A percentile compares a stretch with the other conserved stretches of the same genome.
These are phyloP conservation scores for Choloepus didactylus DNA, from an alignment of 2,797 vertebrate species.

Conservation along the genomic window DNA sequence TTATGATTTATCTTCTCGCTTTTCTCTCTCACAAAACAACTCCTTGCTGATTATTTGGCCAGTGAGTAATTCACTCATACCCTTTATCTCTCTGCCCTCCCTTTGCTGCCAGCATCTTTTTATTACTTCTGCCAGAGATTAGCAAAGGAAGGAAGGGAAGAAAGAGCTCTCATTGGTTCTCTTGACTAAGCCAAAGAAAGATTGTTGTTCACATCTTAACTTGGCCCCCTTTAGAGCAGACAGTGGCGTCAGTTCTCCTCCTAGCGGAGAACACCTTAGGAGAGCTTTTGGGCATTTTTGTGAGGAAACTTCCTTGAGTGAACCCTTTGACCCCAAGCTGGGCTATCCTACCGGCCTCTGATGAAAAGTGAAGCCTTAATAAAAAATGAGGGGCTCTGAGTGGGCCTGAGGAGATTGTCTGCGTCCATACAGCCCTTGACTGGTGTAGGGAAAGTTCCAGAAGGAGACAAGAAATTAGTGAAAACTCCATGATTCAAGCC, in stretches of 20 bases:
- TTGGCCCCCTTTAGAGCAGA: not conserved
- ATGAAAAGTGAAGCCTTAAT: not conserved
- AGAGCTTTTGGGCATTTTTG: not conserved
- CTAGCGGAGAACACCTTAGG: not conserved
- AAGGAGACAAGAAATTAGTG: not conserved
- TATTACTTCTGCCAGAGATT: slow-evolving; percentile 20
- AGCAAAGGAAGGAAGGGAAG: not conserved
- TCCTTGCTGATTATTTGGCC: not conserved
- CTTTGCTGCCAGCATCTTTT: not conserved
- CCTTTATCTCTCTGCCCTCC: not conserved
- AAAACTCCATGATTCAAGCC: not conserved
- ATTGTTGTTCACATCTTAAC: not conserved
- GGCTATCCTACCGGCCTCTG: too few relatives aligned
- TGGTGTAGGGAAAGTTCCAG: not conserved
- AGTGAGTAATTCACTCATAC: not conserved
- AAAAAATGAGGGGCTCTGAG: not conserved
- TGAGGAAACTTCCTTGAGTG: not conserved
- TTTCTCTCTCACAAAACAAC: slow-evolving; percentile 1
- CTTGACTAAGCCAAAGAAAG: not conserved
- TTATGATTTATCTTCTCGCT: not conserved
- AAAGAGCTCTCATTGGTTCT: not conserved
- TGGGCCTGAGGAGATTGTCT: not conserved
- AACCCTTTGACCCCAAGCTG: not conserved
- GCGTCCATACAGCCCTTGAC: not conserved
- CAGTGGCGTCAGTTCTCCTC: not conserved